phyloP scores from a whole-genome alignment of 2,888 invertebrate species.

The Monopis laevigella region DNA sequence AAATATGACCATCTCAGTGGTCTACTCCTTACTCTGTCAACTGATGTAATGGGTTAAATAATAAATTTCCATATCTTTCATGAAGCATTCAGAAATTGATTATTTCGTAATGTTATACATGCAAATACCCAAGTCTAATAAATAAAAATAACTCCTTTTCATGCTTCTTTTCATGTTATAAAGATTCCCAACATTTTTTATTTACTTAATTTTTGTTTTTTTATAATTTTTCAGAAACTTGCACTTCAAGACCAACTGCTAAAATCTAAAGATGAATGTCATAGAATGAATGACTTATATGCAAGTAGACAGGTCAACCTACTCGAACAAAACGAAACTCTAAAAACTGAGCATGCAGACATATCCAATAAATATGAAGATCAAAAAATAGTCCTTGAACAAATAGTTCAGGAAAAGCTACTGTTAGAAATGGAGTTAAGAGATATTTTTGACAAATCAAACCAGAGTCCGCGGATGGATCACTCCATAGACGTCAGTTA shows the following conservation, averaged over 20 bases:
- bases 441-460: slow-evolving; percentile 47
- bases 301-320: slow-evolving; percentile 42
- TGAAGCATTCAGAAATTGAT: too few relatives aligned
- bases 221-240: slow-evolving; percentile 32
- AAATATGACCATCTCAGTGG: too few relatives aligned
- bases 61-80: too few relatives aligned
- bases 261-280: slow-evolving; percentile 51
- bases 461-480: slow-evolving; percentile 39
- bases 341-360: slow-evolving; percentile 38
- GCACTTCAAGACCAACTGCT: slow-evolving; percentile 43
- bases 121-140: too few relatives aligned
- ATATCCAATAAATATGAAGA: slow-evolving; percentile 35
- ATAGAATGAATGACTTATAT: slow-evolving; percentile 59
- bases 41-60: too few relatives aligned
- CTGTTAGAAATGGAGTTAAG: slow-evolving; percentile 51
- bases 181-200: too few relatives aligned
- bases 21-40: too few relatives aligned
- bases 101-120: too few relatives aligned
- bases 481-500: slow-evolving; percentile 54
- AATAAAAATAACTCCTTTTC: too few relatives aligned
- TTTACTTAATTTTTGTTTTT: too few relatives aligned
- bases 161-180: too few relatives aligned
- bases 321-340: slow-evolving; percentile 41
- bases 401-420: slow-evolving; percentile 48
- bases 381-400: slow-evolving; percentile 44